Evolutionary conservation across 2,888 invertebrate genomes (phyloP), one percentile per base, ranked within the genome.

Genomic region (Chalcis sispes): DNA sequence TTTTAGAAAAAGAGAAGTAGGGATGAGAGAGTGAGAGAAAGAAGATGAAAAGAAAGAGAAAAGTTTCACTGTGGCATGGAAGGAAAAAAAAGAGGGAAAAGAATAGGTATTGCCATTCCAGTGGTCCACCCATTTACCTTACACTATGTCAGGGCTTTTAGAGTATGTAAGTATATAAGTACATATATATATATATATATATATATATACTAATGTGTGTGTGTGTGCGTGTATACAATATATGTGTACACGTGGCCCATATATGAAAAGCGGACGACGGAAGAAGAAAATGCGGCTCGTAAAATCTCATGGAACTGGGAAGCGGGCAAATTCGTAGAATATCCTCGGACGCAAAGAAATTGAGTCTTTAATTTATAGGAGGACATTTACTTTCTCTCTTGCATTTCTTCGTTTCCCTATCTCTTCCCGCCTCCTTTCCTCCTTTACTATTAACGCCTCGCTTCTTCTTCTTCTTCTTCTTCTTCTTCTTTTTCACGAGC

Each of bases 351-450:
- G 18, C 65, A 71, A 75, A 75, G 75, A 71, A 65, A 75, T 75
- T 75, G 71, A 75, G 65, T 71, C 66, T 32, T 75, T 71, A 75
- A 75, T 75, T 71, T 71, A 75, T 59, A 66, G 54, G 15, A 42
- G 15, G 15, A 20, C 74, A 75, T 74, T 74, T 74, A 59, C 65
- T 65, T 65, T 56, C 52, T 32, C 62, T 27, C 46, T 20, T 23
- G 56, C 67, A 36, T 56, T 36, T 25, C 25, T 42, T 15, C 4
- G 5, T n/a, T n/a, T n/a, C n/a, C n/a, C n/a, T n/a, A n/a, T n/a
- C n/a, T n/a, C n/a, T n/a, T n/a, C n/a, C n/a, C n/a, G n/a, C n/a
- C n/a, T n/a, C n/a, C n/a, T n/a, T n/a, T n/a, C n/a, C n/a, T n/a
- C n/a, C n/a, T n/a, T n/a, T n/a, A n/a, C n/a, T n/a, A n/a, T n/a